A percentile compares a stretch with the other conserved stretches of the same genome.
These are phyloP conservation scores for Channa argus DNA, from an alignment of 2,113 vertebrate species.

Conservation along the genomic window DNA sequence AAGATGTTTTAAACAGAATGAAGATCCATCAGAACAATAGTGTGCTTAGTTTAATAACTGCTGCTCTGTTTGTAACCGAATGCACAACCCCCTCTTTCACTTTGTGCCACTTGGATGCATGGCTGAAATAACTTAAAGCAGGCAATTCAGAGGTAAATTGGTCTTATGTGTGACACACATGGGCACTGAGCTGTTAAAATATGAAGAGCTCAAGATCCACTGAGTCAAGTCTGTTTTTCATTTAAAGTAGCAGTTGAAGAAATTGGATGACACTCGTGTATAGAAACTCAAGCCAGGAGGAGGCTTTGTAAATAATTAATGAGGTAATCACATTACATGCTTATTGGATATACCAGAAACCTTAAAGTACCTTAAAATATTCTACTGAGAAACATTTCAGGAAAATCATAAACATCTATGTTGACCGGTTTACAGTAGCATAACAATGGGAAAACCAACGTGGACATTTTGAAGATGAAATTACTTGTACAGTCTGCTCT, in stretches of 20 bases:
- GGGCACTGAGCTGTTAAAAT: background rate
- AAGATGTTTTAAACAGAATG: background rate
- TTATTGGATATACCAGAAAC: background rate
- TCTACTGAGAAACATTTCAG: no score
- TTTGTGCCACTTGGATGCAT: background rate
- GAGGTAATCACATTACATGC: slow-evolving; percentile 11
- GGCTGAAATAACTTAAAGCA: background rate
- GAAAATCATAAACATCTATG: no score
- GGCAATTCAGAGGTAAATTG: background rate
- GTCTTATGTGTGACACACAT: background rate
- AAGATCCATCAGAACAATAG: background rate
- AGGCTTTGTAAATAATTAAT: slow-evolving; percentile 20
- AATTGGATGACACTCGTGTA: slow-evolving; percentile 7
- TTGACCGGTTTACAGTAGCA: no score
- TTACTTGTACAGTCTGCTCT: background rate
- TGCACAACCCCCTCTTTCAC: no score
- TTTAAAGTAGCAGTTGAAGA: slow-evolving; percentile 13
- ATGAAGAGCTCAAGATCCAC: background rate
- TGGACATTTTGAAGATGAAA: background rate
- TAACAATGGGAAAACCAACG: no score
- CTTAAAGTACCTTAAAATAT: no score
- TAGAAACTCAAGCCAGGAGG: background rate
- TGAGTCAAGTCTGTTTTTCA: slow-evolving; percentile 4
- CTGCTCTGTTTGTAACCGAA: background rate
- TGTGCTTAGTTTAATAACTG: background rate